Percentiles rank a stretch among this genome's conserved stretches.
phyloP scores from a whole-genome alignment of 2,797 vertebrate genomes.

The Alectoris magna region DNA sequence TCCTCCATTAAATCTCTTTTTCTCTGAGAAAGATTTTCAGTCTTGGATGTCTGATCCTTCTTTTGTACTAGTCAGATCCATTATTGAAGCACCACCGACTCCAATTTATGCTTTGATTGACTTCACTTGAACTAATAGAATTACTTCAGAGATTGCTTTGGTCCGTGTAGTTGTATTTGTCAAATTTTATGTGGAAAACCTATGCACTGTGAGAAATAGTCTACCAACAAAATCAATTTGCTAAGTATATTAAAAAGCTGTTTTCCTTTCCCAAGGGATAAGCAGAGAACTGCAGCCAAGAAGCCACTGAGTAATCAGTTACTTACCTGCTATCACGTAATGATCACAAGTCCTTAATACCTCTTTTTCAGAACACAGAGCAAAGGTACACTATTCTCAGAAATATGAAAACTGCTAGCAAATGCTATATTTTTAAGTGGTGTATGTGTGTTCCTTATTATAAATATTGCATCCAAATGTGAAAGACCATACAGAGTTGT shows the following conservation, averaged over 20 bases:
- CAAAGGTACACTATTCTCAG: neutral
- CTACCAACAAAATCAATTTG: conserved; percentile 8
- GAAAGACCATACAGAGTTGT: neutral
- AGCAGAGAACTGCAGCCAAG: neutral
- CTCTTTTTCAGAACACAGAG: neutral
- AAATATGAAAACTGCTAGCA: neutral
- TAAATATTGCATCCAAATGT: conserved; percentile 38
- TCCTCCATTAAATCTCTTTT: neutral
- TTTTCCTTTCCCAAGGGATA: neutral
- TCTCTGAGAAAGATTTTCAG: neutral
- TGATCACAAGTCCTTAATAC: neutral
- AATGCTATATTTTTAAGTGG: neutral
- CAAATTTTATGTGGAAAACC: neutral
- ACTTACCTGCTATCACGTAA: neutral
- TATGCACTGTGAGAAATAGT: neutral
- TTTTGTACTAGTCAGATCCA: neutral
- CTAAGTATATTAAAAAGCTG: conserved; percentile 12
- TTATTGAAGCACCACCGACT: conserved; percentile 2
- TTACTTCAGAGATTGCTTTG: conserved; percentile 24
- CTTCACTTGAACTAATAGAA: conserved; percentile 2
- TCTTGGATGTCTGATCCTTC: neutral
- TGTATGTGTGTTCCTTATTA: neutral
- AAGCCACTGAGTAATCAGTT: neutral
- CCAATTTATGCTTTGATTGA: neutral
- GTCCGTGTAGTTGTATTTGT: neutral